Percentiles rank a stretch among this genome's conserved stretches.
phyloP scores from a whole-genome alignment of 2,888 invertebrate species.

The Andrena bicolor region DNA sequence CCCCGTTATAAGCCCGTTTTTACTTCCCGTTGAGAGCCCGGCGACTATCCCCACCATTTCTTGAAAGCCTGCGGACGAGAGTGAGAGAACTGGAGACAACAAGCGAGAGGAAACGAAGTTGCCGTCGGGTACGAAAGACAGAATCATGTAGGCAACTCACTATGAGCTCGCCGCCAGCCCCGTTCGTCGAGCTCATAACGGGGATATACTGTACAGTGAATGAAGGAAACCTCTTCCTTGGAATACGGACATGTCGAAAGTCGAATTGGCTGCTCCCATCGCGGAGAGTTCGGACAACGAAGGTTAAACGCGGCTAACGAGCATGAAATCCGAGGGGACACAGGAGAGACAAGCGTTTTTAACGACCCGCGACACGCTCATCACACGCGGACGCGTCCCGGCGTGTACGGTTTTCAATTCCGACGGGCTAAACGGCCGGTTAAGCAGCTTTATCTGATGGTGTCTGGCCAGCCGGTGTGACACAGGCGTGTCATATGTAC shows the following conservation, averaged over 20 bases:
- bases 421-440: constrained; percentile 47
- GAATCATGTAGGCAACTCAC: no score
- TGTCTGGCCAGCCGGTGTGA: constrained; percentile 41
- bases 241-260: not conserved
- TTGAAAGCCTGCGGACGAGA: no score
- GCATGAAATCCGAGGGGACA: constrained; percentile 45
- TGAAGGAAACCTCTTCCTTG: not conserved
- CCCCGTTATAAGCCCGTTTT: no score
- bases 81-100: no score
- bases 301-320: constrained; percentile 43
- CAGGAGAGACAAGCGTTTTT: constrained; percentile 12
- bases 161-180: no score
- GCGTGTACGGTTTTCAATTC: constrained; percentile 34
- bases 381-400: constrained; percentile 24
- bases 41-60: no score
- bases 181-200: no score
- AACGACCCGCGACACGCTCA: constrained; percentile 11
- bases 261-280: not conserved
- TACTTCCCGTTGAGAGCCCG: no score
- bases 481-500: constrained; percentile 50
- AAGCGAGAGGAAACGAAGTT: no score
- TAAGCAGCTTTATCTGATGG: constrained; percentile 63
- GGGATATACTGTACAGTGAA: not conserved
- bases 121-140: no score
- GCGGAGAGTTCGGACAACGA: not conserved